A percentile compares a stretch with the other conserved stretches of the same genome.
Conservation (phyloP, 2,113 vertebrate species). For the Mirza zaza region DNA sequence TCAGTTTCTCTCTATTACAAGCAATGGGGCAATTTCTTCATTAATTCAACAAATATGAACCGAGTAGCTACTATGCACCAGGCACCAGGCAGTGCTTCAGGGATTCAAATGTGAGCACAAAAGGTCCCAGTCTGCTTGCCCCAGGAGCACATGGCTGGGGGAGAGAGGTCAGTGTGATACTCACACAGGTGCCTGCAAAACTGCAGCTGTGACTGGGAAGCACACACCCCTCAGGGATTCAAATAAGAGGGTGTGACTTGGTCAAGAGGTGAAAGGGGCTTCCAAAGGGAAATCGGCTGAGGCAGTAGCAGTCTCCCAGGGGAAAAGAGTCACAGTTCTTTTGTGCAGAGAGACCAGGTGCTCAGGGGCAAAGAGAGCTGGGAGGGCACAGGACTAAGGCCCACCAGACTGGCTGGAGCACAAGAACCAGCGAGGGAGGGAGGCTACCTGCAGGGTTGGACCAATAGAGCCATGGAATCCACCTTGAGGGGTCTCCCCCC, state of each 20-base stretch:
- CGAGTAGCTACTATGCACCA: not conserved
- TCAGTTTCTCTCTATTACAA: not conserved
- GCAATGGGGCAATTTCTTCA: not conserved
- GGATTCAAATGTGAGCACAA: not conserved
- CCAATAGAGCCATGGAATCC: no score
- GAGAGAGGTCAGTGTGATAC: not conserved
- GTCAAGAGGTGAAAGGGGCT: not conserved
- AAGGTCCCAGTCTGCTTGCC: not conserved
- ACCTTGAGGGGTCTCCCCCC: not conserved
- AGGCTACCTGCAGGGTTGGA: no score
- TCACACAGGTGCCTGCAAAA: accelerated
- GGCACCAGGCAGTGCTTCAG: not conserved
- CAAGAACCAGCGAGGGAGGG: not conserved
- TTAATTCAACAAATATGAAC: not conserved
- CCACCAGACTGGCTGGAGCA: not conserved
- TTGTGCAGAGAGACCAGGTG: no score
- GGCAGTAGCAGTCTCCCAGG: not conserved
- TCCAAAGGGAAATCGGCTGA: not conserved
- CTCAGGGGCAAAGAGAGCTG: not conserved
- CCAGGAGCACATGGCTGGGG: not conserved
- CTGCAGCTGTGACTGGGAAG: not conserved
- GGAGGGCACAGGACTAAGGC: no score
- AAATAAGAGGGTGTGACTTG: not conserved
- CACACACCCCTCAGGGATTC: accelerated
- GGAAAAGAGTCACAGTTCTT: not conserved